Evolutionary conservation across 2,113 vertebrate genomes (phyloP), one percentile per base, ranked within the genome.

Genomic region (Orthonyx spaldingii): DNA sequence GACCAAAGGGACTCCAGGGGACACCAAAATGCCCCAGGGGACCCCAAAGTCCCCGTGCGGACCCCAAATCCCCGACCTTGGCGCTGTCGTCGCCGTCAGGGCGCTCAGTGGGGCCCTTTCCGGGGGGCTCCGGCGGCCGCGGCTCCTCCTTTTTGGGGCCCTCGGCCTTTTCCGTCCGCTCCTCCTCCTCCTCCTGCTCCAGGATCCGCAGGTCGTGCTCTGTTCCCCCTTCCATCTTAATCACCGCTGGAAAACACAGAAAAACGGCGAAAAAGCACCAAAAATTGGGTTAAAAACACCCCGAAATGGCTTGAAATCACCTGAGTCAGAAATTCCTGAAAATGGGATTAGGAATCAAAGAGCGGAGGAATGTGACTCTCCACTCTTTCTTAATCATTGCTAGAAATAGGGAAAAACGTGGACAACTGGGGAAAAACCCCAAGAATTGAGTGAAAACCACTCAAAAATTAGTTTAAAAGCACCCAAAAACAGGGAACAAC

Each of bases 341-440:
- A 46, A 8, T 3, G 2, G 1, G 6, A 10, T 14, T 24, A 32
- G 11, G n/a, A n/a, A n/a, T n/a, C n/a, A n/a, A n/a, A n/a, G n/a
- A n/a, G n/a, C n/a, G n/a, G n/a, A n/a, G n/a, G n/a, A n/a, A n/a
- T n/a, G n/a, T n/a, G n/a, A n/a, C n/a, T n/a, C n/a, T n/a, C n/a
- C n/a, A n/a, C n/a, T n/a, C n/a, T n/a, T n/a, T n/a, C 10, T 8
- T 16, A 32, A 32, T 5, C 7, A 1, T 9, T 16, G 21, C 7
- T 37, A 2, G 9, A 30, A 30, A 23, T 5, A 3, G 1, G 2
- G 4, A 16, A 46, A 44, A 30, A 7, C 4, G 4, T 0, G 1
- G 4, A n/a, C 22, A 78, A 28, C 2, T 4, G 10, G 21, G 3
- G 3, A 21, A 16, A 47, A 47, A 59, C 6, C 3, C 5, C 1